A percentile compares a stretch with the other conserved stretches of the same genome.
Evolutionary conservation across 2,113 vertebrate species (phyloP).

Genomic region (Micronycteris hirsuta): DNA sequence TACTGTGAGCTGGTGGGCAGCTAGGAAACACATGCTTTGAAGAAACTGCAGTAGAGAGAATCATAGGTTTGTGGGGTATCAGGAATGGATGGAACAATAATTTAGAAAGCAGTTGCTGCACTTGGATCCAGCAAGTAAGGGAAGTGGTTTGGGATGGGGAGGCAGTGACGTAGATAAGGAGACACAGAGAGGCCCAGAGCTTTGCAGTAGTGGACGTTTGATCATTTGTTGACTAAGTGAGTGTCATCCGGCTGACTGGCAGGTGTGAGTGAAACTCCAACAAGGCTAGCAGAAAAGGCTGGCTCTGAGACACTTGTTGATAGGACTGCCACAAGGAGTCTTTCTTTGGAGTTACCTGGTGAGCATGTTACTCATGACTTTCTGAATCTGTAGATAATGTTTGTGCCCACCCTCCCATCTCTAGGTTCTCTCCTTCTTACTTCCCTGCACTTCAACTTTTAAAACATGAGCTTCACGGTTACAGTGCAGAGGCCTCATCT

Average conservation of each 20-base stretch:
- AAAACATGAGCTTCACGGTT: background rate
- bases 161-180: background rate
- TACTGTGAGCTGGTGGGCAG: background rate
- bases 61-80: background rate
- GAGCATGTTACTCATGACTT: background rate
- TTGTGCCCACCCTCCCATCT: background rate
- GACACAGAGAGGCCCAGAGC: background rate
- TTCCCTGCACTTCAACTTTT: background rate
- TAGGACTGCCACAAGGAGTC: background rate
- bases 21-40: background rate
- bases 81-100: background rate
- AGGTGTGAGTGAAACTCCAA: background rate
- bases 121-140: background rate
- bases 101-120: background rate
- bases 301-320: background rate
- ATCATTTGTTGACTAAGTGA: background rate
- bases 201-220: background rate
- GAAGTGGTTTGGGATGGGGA: background rate
- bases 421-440: background rate
- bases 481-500: background rate
- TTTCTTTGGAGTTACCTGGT: slow-evolving; percentile 32
- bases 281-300: background rate
- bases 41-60: background rate
- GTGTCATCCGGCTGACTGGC: background rate
- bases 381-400: background rate